Percentiles rank a stretch among this genome's conserved stretches.
phyloP scores from a whole-genome alignment of 2,797 vertebrate species.

The Acomys russatus region DNA sequence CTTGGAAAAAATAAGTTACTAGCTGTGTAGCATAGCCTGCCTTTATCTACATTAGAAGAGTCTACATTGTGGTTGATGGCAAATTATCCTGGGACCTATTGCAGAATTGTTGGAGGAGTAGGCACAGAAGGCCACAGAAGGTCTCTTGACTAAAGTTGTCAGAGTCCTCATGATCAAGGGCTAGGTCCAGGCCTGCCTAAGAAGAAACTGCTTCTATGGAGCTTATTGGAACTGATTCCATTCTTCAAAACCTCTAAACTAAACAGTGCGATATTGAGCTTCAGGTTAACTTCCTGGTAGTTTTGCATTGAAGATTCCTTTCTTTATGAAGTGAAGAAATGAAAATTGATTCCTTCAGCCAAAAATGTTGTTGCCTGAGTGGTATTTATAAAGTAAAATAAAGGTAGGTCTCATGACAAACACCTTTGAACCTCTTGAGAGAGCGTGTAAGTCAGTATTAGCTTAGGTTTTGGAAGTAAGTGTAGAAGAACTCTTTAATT shows the following conservation, averaged over 20 bases:
- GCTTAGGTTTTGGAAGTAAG: conserved; percentile 60
- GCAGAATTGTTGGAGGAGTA: neutral
- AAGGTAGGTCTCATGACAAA: conserved; percentile 18
- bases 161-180: neutral
- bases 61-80: neutral
- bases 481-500: conserved; percentile 50
- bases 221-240: neutral
- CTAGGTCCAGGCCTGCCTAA: neutral
- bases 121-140: neutral
- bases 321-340: neutral
- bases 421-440: conserved; percentile 60
- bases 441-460: neutral
- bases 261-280: neutral
- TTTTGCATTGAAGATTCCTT: conserved; percentile 45
- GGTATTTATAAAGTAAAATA: neutral
- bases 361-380: neutral
- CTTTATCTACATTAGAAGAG: neutral
- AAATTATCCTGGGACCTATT: neutral
- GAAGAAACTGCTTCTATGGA: neutral
- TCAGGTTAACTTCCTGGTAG: conserved; percentile 24
- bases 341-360: conserved; percentile 39
- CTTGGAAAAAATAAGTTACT: conserved; percentile 31
- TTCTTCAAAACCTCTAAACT: conserved; percentile 10
- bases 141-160: conserved; percentile 4
- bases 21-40: neutral